These are phyloP conservation scores for Cairina moschata DNA, from an alignment of 2,113 vertebrate genomes.

Conservation along the genomic window DNA sequence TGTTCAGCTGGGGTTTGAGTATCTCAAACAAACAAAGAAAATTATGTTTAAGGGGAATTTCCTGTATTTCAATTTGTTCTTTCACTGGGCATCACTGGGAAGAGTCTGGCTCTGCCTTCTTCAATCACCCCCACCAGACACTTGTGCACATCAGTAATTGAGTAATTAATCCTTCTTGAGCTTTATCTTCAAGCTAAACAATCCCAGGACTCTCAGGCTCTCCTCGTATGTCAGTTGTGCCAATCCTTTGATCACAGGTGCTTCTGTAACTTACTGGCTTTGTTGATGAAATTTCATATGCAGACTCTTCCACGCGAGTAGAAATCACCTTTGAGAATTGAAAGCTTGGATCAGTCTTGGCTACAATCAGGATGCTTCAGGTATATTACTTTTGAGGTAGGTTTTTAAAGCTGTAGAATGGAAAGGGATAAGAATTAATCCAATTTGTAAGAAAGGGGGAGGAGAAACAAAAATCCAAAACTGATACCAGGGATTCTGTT, in stretches of 20 bases:
- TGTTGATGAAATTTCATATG: fast-evolving
- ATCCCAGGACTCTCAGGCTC: background rate
- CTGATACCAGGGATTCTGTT: background rate
- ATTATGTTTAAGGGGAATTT: background rate
- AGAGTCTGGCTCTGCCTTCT: background rate
- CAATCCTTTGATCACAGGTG: background rate
- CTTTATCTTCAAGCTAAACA: background rate
- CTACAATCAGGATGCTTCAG: fast-evolving
- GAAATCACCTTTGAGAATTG: background rate
- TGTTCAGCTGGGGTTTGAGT: background rate
- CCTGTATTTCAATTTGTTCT: background rate
- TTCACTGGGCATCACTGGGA: background rate
- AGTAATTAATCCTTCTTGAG: background rate
- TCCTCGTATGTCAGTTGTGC: fast-evolving
- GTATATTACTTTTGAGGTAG: background rate
- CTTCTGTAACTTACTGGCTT: background rate
- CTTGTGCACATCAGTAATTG: background rate
- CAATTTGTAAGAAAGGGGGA: background rate
- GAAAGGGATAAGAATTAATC: background rate
- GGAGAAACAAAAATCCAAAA: background rate
- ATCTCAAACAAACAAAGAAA: background rate
- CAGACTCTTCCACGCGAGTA: background rate
- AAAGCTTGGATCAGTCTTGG: background rate
- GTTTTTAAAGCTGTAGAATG: background rate
- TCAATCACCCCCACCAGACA: too few relatives aligned